A percentile compares a stretch with the other conserved stretches of the same genome.
These are phyloP conservation scores for Rhea pennata DNA, from an alignment of 2,113 vertebrate species.

Conservation along the genomic window DNA sequence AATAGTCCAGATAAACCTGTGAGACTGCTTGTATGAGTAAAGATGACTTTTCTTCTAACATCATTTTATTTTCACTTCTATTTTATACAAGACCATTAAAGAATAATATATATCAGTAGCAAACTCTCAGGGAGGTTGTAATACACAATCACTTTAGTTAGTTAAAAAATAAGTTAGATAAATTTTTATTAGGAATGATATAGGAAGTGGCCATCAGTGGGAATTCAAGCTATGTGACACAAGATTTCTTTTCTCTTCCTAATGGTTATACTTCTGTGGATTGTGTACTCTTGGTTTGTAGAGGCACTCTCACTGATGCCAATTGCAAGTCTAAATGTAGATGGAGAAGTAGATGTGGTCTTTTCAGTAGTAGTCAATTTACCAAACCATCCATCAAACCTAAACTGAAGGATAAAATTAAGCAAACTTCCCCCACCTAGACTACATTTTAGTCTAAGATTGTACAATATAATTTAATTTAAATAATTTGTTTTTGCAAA, in stretches of 20 bases:
- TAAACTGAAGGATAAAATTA: background rate
- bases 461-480: background rate
- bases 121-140: background rate
- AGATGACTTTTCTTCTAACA: background rate
- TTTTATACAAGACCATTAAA: background rate
- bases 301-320: background rate
- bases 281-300: background rate
- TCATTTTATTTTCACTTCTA: background rate
- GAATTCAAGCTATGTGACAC: background rate
- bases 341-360: background rate
- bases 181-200: background rate
- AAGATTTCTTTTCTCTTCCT: background rate
- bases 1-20: background rate
- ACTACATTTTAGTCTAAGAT: background rate
- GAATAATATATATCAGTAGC: background rate
- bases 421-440: background rate
- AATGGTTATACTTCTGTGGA: background rate
- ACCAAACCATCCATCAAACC: background rate
- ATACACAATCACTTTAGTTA: background rate
- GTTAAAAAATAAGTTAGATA: background rate
- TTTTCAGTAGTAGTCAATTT: background rate
- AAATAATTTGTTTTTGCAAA: background rate
- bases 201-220: background rate
- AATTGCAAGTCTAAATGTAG: background rate
- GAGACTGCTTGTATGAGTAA: background rate